These are phyloP conservation scores for Gymnobelideus leadbeateri DNA, from an alignment of 2,113 vertebrate species.

Conservation along the genomic window DNA sequence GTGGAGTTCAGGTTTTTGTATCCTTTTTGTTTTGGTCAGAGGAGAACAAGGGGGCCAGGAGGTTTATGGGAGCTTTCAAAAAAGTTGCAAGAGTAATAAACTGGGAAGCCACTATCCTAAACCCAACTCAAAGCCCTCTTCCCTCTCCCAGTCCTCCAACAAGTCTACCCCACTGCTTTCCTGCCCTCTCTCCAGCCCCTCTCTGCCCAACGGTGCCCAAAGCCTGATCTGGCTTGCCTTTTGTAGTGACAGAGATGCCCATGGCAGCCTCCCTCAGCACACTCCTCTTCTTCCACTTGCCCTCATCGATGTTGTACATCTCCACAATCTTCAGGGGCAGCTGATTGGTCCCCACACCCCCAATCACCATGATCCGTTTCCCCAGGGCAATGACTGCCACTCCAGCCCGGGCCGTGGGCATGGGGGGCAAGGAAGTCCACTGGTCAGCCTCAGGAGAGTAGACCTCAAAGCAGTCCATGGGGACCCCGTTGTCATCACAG, in stretches of 20 bases:
- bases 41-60: neutral
- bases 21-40: neutral
- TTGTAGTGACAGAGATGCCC: slow-evolving; percentile 94
- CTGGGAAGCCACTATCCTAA: neutral
- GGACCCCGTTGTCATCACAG: slow-evolving; percentile 91
- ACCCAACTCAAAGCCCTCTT: neutral
- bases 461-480: slow-evolving; percentile 91
- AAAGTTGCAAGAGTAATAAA: neutral
- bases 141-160: accelerated
- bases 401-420: slow-evolving; percentile 94
- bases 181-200: neutral
- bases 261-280: slow-evolving; percentile 93
- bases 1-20: neutral
- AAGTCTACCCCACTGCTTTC: neutral
- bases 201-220: neutral
- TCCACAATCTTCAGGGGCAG: slow-evolving; percentile 94
- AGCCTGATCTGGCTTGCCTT: slow-evolving; percentile 87
- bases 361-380: slow-evolving; percentile 96
- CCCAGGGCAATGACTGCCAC: slow-evolving; percentile 92
- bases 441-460: slow-evolving; percentile 95
- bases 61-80: neutral
- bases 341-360: slow-evolving; percentile 93
- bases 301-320: slow-evolving; percentile 94
- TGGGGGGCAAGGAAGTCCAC: slow-evolving; percentile 91
- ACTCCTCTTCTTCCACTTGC: slow-evolving; percentile 96